Evolutionary conservation across 2,113 vertebrate species (phyloP), one percentile per base, ranked within the genome.

Genomic region (Mesocricetus auratus): DNA sequence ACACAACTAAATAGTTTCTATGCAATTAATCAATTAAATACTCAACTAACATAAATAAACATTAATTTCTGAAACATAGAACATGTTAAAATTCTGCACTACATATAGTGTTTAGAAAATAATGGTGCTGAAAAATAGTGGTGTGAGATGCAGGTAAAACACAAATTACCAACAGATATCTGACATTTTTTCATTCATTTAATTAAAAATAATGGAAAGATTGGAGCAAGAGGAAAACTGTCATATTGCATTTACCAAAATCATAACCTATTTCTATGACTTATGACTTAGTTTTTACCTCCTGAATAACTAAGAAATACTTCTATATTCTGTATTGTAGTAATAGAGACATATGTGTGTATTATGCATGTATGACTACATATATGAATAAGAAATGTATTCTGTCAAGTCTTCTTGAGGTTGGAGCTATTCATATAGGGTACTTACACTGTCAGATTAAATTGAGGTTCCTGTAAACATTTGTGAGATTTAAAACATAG

Each of bases 81-180:
- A 68, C 7, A 96, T 86, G 45, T 86, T 73, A 95, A 91, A 39
- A 3, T 62, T 5, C 11, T 89, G 1, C 73, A 91, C 26, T 64
- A 78, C 29, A 77, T n/a, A 77, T n/a, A 89, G 33, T 81, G 9
- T 1, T 17, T 89, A 69, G 50, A 93, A 85, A 77, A 90, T 68
- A 79, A 85, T 11, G 9, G 5, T 78, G 5, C 33, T 81, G 85
- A 89, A 21, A 22, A 47, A 82, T 86, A 58, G 60, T 82, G 11
- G 2, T 26, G 45, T 66, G 29, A 31, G 7, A 71, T 39, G 19
- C 16, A 92, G 5, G 9, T 7, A 85, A 86, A 58, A 22, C 4
- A 82, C 68, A 91, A 95, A 78, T 50, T 21, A 97, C 96, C 93
- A 7, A 5, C 68, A 83, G n/a, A 81, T 47, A 11, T 1, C 22